Base-by-base conservation (phyloP, 2,797 vertebrate species). In the Picus viridis region DNA sequence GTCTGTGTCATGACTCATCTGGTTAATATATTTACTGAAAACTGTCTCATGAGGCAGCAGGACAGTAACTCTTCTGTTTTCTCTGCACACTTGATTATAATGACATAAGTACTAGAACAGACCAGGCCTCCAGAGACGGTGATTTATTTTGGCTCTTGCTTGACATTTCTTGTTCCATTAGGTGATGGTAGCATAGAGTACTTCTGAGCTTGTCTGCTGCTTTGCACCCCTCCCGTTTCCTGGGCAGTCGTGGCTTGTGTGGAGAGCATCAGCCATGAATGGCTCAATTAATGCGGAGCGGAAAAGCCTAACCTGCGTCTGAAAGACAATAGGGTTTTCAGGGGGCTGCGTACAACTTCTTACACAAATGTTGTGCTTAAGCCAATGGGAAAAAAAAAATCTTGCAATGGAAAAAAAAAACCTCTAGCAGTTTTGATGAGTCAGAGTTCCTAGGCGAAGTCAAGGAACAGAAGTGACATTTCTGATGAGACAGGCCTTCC, bases 91-190 rank as follows among this genome's bases (percentile, higher is more conserved):
- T 93, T 96, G 88, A 89, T 95, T 94, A 67, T 94, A 94, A 93
- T 93, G 95, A 94, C 85, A 90, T 96, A 94, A 95, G 83, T 91
- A 89, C 68, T 92, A 89, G 80, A 97, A 89, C 88, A 96, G 85
- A 88, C 54, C n/a, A 71, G 83, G 75, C 78, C 95, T 93, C 92
- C 64, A 83, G 92, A 78, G 90, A 84, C 83, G 18, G n/a, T 95
- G 86, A 90, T 91, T 92, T 94, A 70, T 88, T 95, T 94, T 92
- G 88, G 84, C 92, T 90, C 62, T 79, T 86, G 59, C 70, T 91
- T 87, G 69, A 53, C 11, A 4, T 83, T 94, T 90, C 89, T 91
- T 82, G 13, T 89, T 85, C 83, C 59, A 83, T 85, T 92, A 91
- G 87, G 88, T 83, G 86, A 79, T 90, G 67, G 87, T 67, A 81